These are phyloP conservation scores for Cnemophilus loriae DNA, from an alignment of 2,113 vertebrate species.

Conservation along the genomic window DNA sequence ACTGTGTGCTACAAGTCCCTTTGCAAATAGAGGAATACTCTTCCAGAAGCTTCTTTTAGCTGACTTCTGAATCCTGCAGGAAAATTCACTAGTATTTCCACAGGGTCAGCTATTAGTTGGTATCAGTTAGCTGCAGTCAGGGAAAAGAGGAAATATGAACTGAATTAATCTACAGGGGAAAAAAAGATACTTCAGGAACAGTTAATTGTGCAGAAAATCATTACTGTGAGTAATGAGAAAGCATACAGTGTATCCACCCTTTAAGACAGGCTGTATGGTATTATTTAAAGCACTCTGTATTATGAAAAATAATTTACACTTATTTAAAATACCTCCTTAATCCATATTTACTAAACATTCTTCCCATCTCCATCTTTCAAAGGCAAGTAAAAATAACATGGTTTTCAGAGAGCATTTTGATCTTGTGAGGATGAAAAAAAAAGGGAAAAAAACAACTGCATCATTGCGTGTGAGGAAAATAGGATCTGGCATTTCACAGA, in stretches of 20 bases:
- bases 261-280: neutral
- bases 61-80: neutral
- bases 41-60: neutral
- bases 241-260: neutral
- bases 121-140: neutral
- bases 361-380: neutral
- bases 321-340: neutral
- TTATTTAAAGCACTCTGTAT: neutral
- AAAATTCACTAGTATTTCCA: neutral
- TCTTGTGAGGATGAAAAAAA: neutral
- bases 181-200: neutral
- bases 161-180: neutral
- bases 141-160: neutral
- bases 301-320: neutral
- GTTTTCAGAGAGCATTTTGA: neutral
- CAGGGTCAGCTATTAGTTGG: neutral
- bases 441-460: neutral
- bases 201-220: neutral
- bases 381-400: neutral
- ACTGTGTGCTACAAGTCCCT: neutral
- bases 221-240: neutral
- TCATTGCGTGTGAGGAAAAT: fast-evolving
- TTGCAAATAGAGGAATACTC: neutral
- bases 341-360: neutral
- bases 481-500: neutral